Evolutionary conservation across 1,140 invertebrate species (phyloP).

Genomic region (Ostrea denselamellosa): DNA sequence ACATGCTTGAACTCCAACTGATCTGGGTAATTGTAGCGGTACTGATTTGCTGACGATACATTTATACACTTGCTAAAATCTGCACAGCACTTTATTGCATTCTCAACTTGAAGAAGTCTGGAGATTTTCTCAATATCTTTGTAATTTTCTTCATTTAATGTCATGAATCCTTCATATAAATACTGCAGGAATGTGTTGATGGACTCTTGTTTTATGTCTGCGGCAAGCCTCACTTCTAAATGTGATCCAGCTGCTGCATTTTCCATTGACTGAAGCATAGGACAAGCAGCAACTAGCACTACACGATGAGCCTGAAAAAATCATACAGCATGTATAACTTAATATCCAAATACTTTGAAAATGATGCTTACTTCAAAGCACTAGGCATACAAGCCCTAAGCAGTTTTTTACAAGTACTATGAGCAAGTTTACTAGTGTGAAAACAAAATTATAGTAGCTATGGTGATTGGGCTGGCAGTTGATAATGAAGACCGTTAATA

Average conservation of each 20-base stretch:
- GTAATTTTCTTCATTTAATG: conserved; percentile 54
- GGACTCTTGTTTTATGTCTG: conserved; percentile 47
- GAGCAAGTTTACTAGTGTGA: not conserved
- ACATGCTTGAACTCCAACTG: conserved; percentile 46
- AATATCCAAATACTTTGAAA: not conserved
- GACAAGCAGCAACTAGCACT: conserved; percentile 57
- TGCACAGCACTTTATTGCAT: conserved; percentile 55
- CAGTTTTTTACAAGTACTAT: not conserved
- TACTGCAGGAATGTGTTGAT: conserved; percentile 57
- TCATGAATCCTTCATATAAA: conserved; percentile 59
- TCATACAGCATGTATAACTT: not conserved
- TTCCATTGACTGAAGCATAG: conserved; percentile 56
- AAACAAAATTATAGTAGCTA: not conserved
- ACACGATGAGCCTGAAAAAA: conserved; percentile 54
- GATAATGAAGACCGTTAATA: not conserved
- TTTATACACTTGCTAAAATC: conserved; percentile 54
- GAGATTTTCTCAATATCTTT: conserved; percentile 53
- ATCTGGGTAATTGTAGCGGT: conserved; percentile 47
- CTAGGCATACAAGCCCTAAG: too few species aligned
- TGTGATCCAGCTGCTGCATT: conserved; percentile 47
- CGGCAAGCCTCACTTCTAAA: conserved; percentile 52
- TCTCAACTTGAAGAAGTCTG: conserved; percentile 55
- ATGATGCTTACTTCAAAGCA: not conserved
- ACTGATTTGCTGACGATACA: conserved; percentile 40
- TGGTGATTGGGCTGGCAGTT: not conserved